These are phyloP conservation scores for Tachypleus tridentatus DNA, from an alignment of 1,140 invertebrate genomes.

Conservation along the genomic window DNA sequence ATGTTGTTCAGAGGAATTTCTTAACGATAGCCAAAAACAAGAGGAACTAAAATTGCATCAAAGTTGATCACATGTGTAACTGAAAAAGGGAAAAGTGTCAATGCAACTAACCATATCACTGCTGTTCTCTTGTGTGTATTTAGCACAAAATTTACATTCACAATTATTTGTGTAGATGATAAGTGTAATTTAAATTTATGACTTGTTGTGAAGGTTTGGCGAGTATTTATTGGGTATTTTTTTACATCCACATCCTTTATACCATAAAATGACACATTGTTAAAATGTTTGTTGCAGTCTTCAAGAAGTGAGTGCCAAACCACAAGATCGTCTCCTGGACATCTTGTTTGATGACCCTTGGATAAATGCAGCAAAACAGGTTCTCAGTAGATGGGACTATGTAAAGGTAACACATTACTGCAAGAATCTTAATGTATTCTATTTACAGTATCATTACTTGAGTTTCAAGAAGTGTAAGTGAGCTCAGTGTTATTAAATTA, in stretches of 20 bases:
- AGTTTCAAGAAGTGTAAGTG: background rate
- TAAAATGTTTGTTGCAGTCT: slow-evolving; percentile 41
- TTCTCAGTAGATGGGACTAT: slow-evolving; percentile 54
- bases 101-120: background rate
- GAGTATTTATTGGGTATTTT: background rate
- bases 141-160: background rate
- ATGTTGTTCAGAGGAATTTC: too few species aligned
- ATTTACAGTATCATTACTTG: slow-evolving; percentile 28
- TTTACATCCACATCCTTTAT: slow-evolving; percentile 1
- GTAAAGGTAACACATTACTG: slow-evolving; percentile 44
- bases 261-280: too few species aligned
- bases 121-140: slow-evolving; percentile 3
- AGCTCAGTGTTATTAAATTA: slow-evolving; percentile 1
- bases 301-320: slow-evolving; percentile 79
- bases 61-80: too few species aligned
- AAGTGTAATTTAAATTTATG: slow-evolving; percentile 4
- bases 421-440: slow-evolving; percentile 30
- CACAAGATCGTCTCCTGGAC: slow-evolving; percentile 67
- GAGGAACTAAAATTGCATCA: too few species aligned
- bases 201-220: slow-evolving; percentile 6
- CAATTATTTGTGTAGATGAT: background rate
- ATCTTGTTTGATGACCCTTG: slow-evolving; percentile 70
- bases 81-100: background rate
- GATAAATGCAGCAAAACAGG: slow-evolving; percentile 54
- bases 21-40: too few species aligned